phyloP scores from a whole-genome alignment of 2,888 invertebrate species.

The Callosobruchus maculatus region DNA sequence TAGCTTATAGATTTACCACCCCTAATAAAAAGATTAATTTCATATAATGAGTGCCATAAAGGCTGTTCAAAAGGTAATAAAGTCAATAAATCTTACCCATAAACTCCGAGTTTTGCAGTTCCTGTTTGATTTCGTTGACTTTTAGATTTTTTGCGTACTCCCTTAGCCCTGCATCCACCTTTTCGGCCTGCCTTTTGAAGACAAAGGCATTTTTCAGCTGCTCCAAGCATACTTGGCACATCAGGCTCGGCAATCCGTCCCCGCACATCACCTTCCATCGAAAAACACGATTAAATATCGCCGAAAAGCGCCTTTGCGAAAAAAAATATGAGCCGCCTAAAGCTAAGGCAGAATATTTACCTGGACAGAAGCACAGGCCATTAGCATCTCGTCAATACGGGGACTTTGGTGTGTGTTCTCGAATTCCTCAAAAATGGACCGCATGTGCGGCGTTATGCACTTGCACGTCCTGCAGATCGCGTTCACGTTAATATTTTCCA shows the following conservation, averaged over 20 bases:
- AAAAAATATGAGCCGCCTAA: constrained; percentile 9
- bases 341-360: constrained; percentile 34
- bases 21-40: not conserved
- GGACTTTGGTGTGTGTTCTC: constrained; percentile 40
- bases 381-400: constrained; percentile 52
- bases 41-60: not conserved
- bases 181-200: constrained; percentile 45
- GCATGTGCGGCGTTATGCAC: constrained; percentile 40
- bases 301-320: constrained; percentile 7
- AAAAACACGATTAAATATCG: constrained; percentile 9
- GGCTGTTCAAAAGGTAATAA: not conserved
- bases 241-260: constrained; percentile 44
- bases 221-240: constrained; percentile 44
- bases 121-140: constrained; percentile 37
- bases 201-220: constrained; percentile 40
- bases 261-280: constrained; percentile 41
- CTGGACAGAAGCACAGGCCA: constrained; percentile 49
- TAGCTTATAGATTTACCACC: not conserved
- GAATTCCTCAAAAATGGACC: constrained; percentile 40
- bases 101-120: constrained; percentile 35
- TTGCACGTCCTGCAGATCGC: constrained; percentile 48
- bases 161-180: constrained; percentile 38
- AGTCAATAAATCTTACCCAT: constrained; percentile 25
- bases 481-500: constrained; percentile 37
- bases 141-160: constrained; percentile 38